A percentile compares a stretch with the other conserved stretches of the same genome.
These are phyloP conservation scores for Ptilonorhynchus violaceus DNA, from an alignment of 2,113 vertebrate genomes.

Conservation along the genomic window DNA sequence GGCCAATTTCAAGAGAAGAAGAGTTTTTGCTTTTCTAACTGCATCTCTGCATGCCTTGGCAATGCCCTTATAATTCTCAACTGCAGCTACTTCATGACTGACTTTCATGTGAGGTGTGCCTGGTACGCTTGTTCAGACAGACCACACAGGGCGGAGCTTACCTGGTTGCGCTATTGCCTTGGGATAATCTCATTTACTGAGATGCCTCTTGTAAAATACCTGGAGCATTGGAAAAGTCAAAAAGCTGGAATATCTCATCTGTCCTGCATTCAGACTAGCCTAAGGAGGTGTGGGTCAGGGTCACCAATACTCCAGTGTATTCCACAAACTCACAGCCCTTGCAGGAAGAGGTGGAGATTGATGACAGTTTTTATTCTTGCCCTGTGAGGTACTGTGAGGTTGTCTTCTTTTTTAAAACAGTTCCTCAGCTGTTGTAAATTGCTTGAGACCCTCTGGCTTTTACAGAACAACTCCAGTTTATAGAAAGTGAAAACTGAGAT, in stretches of 20 bases:
- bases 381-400: neutral
- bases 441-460: neutral
- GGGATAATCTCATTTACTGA: neutral
- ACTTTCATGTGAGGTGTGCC: neutral
- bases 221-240: fast-evolving
- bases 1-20: neutral
- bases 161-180: neutral
- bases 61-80: neutral
- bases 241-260: neutral
- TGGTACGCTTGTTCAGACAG: neutral
- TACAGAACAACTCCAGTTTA: neutral
- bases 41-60: neutral
- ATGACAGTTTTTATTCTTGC: neutral
- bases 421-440: neutral
- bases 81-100: neutral
- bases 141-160: neutral
- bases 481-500: neutral
- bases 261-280: neutral
- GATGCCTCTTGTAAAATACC: neutral
- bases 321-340: neutral
- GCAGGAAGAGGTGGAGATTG: neutral
- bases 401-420: neutral
- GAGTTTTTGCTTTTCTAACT: neutral
- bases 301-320: fast-evolving
- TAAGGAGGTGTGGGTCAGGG: neutral